These are phyloP conservation scores for Zaprionus bogoriensis DNA, from an alignment of 2,888 invertebrate species.

Conservation along the genomic window DNA sequence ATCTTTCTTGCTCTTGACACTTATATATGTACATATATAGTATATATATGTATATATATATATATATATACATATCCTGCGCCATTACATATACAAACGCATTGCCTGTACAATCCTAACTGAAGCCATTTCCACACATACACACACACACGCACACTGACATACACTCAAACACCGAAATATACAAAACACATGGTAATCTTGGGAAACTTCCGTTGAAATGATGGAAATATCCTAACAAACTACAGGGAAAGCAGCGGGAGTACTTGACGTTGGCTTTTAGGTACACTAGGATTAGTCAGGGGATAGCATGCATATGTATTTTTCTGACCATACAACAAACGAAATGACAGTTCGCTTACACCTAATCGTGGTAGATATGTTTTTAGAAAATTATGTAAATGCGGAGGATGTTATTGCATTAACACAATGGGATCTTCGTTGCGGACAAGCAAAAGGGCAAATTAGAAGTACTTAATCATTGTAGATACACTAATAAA, in stretches of 20 bases:
- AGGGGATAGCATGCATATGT: no score
- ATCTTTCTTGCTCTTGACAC: not conserved
- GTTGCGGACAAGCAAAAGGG: no score
- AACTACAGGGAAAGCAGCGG: not conserved
- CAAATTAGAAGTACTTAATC: no score
- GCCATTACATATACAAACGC: slow-evolving; percentile 26
- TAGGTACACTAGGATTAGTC: no score
- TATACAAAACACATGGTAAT: not conserved
- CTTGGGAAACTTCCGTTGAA: not conserved
- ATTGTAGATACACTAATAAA: no score
- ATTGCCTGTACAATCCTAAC: slow-evolving; percentile 45
- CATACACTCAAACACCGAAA: not conserved
- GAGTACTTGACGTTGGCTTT: no score
- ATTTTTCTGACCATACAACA: no score
- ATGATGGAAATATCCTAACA: not conserved
- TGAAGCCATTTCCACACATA: slow-evolving; percentile 26
- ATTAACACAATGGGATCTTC: no score
- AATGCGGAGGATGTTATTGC: no score
- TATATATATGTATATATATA: not conserved
- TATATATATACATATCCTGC: not conserved
- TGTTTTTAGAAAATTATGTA: no score
- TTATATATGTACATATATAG: not conserved
- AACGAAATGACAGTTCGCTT: no score
- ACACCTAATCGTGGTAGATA: no score
- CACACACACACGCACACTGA: slow-evolving; percentile 23